Conservation (phyloP, 2,888 invertebrate species). For the Drosophila buzzatii region DNA sequence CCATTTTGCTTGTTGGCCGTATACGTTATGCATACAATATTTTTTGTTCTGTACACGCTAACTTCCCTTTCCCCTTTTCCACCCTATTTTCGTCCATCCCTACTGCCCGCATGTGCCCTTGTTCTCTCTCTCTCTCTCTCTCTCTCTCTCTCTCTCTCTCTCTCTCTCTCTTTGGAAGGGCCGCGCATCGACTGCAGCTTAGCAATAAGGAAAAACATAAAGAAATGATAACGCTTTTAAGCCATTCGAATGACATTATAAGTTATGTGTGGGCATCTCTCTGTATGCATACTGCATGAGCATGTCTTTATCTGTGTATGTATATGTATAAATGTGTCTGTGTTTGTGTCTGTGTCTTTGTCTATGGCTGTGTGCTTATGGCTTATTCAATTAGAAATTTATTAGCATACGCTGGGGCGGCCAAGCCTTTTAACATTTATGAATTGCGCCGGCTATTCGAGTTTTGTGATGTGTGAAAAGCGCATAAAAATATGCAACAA, state of each 20-base stretch:
- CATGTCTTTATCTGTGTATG: slow-evolving; percentile 8
- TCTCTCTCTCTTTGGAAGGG: slow-evolving; percentile 8
- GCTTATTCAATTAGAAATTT: slow-evolving; percentile 74
- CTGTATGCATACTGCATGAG: slow-evolving; percentile 6
- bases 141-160: neutral
- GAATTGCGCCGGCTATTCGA: slow-evolving; percentile 39
- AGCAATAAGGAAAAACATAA: slow-evolving; percentile 68
- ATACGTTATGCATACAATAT: slow-evolving; percentile 74
- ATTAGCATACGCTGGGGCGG: slow-evolving; percentile 54
- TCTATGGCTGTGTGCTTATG: slow-evolving; percentile 40
- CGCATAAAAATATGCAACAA: slow-evolving; percentile 42
- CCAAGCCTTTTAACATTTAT: slow-evolving; percentile 37
- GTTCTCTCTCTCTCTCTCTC: neutral
- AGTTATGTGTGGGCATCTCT: slow-evolving; percentile 51
- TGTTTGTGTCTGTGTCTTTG: neutral
- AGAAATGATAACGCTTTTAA: slow-evolving; percentile 71
- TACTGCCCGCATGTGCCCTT: slow-evolving; percentile 8
- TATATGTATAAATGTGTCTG: slow-evolving; percentile 5
- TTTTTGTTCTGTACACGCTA: slow-evolving; percentile 20
- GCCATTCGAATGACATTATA: slow-evolving; percentile 68
- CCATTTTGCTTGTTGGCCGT: slow-evolving; percentile 54
- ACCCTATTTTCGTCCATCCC: neutral
- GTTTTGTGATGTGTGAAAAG: slow-evolving; percentile 48
- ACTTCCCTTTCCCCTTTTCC: neutral
- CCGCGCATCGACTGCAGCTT: slow-evolving; percentile 49